Base-by-base conservation (phyloP, 2,888 invertebrate species). In the Zelleria hepariella region DNA sequence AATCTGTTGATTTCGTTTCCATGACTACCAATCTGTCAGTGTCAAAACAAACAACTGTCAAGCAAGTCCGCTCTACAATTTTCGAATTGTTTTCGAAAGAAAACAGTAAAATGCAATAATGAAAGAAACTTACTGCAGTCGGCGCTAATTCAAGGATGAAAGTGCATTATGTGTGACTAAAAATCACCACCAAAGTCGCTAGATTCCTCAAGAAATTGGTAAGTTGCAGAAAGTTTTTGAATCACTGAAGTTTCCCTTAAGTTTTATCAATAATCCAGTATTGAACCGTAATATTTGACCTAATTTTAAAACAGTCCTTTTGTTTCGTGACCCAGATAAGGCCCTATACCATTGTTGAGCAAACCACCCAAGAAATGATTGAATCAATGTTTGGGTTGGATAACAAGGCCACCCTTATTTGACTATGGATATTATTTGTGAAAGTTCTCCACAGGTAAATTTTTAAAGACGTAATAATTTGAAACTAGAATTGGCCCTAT, bases 221-320 rank as follows among this genome's bases (percentile, higher is more conserved):
- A 42, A 42, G 32, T 42, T 42, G 32, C 2, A 32, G 10, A 42
- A 42, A 42, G 32, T 42, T 42, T 42, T 51, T 4, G 1, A 10
- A 23, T 5, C 21, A 7, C 20, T 20, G 8, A 2, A 21, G 5
- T 51, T 68, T 61, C n/a, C 57, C 7, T 25, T 54, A 67, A 68
- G 80, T 79, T 80, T 78, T 73, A 61, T 80, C 80, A 74, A 80
- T 80, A 80, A 60, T 63, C 62, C 66, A 62, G 58, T 72, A 70
- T 68, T 65, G 67, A 68, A 63, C 63, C 61, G 68, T 27, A 59
- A 65, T 66, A 62, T 65, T 64, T 81, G 79, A 82, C 82, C 81
- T 69, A 80, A 60, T 75, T 80, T 59, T 62, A 57, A 58, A 27
- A 8, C 62, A 62, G 65, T 68, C 60, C 64, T 67, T 68, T 71